These are phyloP conservation scores for Ageneiosus marmoratus DNA, from an alignment of 2,113 vertebrate genomes.

Conservation along the genomic window DNA sequence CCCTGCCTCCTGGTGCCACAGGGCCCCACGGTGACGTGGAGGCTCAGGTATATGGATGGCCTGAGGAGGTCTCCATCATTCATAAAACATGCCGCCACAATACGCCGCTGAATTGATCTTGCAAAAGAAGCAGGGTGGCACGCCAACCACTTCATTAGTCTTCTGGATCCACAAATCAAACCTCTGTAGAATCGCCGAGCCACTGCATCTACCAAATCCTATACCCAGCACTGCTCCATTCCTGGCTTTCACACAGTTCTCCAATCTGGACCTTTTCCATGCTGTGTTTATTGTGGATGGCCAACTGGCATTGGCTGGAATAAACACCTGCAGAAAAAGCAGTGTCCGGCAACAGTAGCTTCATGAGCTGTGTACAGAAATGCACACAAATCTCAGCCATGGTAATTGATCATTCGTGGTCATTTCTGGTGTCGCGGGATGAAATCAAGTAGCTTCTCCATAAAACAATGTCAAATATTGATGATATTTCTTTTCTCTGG, in stretches of 20 bases:
- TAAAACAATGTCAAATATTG: slow-evolving; percentile 83
- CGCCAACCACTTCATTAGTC: slow-evolving; percentile 82
- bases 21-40: slow-evolving; percentile 61
- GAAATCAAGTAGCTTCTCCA: slow-evolving; percentile 78
- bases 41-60: slow-evolving; percentile 80
- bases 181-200: slow-evolving; percentile 60
- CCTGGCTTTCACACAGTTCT: not conserved
- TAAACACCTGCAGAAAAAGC: slow-evolving; percentile 36
- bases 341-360: not conserved
- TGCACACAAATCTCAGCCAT: slow-evolving; percentile 73
- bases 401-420: slow-evolving; percentile 76
- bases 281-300: slow-evolving; percentile 16
- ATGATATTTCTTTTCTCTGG: slow-evolving; percentile 77
- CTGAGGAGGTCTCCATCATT: slow-evolving; percentile 81
- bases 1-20: slow-evolving; percentile 69
- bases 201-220: slow-evolving; percentile 58
- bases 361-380: slow-evolving; percentile 50
- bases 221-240: not conserved
- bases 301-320: not conserved
- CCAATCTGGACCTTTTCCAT: not conserved
- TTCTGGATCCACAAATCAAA: slow-evolving; percentile 77
- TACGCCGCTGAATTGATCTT: slow-evolving; percentile 78
- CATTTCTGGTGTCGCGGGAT: slow-evolving; percentile 71
- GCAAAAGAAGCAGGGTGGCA: slow-evolving; percentile 81
- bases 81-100: slow-evolving; percentile 75